Evolutionary conservation across 2,888 invertebrate genomes (phyloP), one percentile per base, ranked within the genome.

Genomic region (Arge pagana): DNA sequence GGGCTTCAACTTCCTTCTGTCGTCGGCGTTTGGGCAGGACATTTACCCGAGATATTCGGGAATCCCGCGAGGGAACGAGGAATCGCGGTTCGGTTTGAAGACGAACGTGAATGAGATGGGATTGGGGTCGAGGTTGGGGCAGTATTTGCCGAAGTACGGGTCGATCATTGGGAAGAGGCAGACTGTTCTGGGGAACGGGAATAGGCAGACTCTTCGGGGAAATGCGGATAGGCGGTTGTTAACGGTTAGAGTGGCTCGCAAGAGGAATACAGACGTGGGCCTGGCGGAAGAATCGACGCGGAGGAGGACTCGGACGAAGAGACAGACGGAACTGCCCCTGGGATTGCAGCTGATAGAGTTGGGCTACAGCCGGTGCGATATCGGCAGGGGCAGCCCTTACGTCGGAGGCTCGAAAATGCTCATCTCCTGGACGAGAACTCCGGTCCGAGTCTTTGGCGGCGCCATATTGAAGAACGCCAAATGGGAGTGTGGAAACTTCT

Each of bases 361-460:
- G 55, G 74, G 79, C 55, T 80, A 75, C 60, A 62, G 63, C 4
- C 66, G 74, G 40, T 83, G 82, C 61, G 69, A 74, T 6, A 65
- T 76, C 21, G 79, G 79, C 30, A 76, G 78, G 40, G 82, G 81
- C 1, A 78, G 81, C 11, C 82, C 82, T 0, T 64, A 77, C 35
- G 68, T 74, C 42, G 69, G 68, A 0, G 80, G 79, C 2, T 57
- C 70, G 8, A 65, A 71, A 28, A 77, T 84, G 78, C 76, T 84
- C 24, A 81, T 88, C 49, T 83, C 84, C 63, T 88, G 87, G 87
- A 82, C 80, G 31, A 81, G 80, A 60, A 86, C 86, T 2, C 85
- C 86, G 0, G 85, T 87, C 1, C 78, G 82, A 57, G 78, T 87
- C 1, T 87, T 86, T 64, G 87, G 87, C 13, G 87, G 87, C 4